phyloP scores from a whole-genome alignment of 2,113 vertebrate species.

The Petroica traversi region DNA sequence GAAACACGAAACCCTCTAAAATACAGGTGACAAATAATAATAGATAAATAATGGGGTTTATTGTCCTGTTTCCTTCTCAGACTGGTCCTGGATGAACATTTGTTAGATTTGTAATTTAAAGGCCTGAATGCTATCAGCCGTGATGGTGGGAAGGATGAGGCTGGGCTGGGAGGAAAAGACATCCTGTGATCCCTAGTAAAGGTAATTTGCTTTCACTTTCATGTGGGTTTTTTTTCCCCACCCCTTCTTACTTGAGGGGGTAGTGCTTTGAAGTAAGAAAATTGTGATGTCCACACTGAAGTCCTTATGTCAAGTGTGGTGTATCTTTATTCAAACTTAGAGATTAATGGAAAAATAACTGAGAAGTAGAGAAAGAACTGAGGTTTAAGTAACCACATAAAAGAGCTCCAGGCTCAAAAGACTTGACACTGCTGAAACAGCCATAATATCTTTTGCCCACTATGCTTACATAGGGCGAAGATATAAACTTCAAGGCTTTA shows the following conservation, averaged over 20 bases:
- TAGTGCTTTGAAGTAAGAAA: not conserved
- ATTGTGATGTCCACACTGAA: not conserved
- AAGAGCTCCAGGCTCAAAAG: not conserved
- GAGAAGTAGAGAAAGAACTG: not conserved
- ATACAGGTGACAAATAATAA: not conserved
- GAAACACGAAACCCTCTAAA: not conserved
- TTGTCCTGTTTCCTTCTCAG: not conserved
- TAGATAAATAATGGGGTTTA: not conserved
- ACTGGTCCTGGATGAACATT: not conserved
- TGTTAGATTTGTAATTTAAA: not conserved
- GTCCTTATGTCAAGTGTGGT: not conserved
- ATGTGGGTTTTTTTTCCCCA: rapidly evolving
- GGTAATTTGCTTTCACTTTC: not conserved
- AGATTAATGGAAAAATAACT: not conserved
- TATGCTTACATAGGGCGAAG: not conserved
- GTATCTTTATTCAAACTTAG: not conserved
- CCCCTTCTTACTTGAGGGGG: not conserved
- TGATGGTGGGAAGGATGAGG: not conserved
- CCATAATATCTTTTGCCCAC: not conserved
- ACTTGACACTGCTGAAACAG: not conserved
- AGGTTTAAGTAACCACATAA: not conserved
- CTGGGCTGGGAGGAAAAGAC: not conserved
- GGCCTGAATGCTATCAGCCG: not conserved
- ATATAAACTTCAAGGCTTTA: not conserved
- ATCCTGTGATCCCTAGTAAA: not conserved